Evolutionary conservation across 2,113 vertebrate species (phyloP), one percentile per base, ranked within the genome.

Genomic region (Charina bottae): DNA sequence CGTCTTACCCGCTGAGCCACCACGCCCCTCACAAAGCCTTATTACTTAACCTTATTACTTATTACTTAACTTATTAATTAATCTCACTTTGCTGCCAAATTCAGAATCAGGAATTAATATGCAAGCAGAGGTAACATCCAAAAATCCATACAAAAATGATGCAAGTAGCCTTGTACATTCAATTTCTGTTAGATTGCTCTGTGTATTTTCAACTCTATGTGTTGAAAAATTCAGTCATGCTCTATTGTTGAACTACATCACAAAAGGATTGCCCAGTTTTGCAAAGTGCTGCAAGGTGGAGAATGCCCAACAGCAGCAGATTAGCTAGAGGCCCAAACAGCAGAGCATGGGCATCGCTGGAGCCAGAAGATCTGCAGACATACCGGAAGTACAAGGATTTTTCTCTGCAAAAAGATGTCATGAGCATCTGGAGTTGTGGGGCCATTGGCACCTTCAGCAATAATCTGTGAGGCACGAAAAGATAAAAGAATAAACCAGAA

Each of bases 341-440:
- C 0, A 28, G 33, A 17, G 10, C 13, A 91, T 24, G 83, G 49
- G 10, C 7, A 58, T 10, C 42, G 56, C 1, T 37, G 42, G 68
- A 62, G 56, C 10, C 28, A 84, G 26, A 11, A 53, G 42, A 37
- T 46, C 28, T 56, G 64, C 85, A 42, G 42, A 94, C 98, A 94
- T 97, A 98, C 98, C 62, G 98, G 98, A 94, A 99, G 98, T 92
- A 99, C 98, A 97, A 99, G 98, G 95, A 99, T 97, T 55, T 98
- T 98, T 96, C 97, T 98, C 95, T 98, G 97, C 95, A 99, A 95
- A 97, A 99, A 98, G 96, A 98, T 95, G 96, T 98, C 98, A 33
- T 99, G 98, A 13, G 98, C 98, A 84, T 98, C 98, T 46, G 98
- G 98, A n/a, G 98, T 98, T 91, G 98, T 98, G 28, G 98, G 98